Percentiles rank a stretch among this genome's conserved stretches.
Evolutionary conservation across 2,113 vertebrate species (phyloP).

Genomic region (Heptranchias perlo): DNA sequence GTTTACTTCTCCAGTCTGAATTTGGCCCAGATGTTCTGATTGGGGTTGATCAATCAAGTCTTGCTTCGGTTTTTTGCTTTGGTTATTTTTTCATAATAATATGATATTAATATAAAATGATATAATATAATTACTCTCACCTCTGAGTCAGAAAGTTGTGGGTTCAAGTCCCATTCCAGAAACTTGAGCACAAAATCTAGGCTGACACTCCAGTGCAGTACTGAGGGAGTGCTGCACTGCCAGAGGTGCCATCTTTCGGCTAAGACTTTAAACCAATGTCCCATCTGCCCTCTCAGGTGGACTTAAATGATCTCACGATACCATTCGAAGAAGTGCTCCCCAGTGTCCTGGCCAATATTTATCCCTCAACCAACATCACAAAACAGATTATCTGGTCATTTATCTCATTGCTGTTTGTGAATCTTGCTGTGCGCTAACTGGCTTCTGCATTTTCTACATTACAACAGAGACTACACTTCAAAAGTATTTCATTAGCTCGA

Average conservation of each 20-base stretch:
- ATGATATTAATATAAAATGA: too few species aligned
- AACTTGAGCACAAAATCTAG: too few species aligned
- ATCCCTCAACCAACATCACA: background rate
- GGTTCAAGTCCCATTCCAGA: too few species aligned
- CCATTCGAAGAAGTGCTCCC: background rate
- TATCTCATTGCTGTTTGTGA: background rate
- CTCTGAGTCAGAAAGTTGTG: too few species aligned
- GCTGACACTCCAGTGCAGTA: too few species aligned
- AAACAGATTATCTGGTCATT: background rate
- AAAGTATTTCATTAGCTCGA: background rate
- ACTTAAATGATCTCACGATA: background rate
- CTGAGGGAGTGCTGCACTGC: too few species aligned
- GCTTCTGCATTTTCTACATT: background rate
- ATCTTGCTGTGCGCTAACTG: background rate
- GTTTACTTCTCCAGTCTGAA: background rate
- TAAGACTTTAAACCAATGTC: too few species aligned
- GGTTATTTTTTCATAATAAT: too few species aligned
- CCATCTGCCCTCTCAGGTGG: background rate
- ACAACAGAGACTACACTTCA: background rate
- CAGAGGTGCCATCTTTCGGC: too few species aligned
- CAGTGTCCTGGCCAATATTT: background rate
- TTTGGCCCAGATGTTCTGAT: background rate
- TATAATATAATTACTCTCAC: too few species aligned
- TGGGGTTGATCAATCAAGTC: background rate
- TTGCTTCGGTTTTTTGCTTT: background rate